Evolutionary conservation across 2,888 invertebrate species (phyloP), one percentile per base, ranked within the genome.

Genomic region (Hyles lineata): DNA sequence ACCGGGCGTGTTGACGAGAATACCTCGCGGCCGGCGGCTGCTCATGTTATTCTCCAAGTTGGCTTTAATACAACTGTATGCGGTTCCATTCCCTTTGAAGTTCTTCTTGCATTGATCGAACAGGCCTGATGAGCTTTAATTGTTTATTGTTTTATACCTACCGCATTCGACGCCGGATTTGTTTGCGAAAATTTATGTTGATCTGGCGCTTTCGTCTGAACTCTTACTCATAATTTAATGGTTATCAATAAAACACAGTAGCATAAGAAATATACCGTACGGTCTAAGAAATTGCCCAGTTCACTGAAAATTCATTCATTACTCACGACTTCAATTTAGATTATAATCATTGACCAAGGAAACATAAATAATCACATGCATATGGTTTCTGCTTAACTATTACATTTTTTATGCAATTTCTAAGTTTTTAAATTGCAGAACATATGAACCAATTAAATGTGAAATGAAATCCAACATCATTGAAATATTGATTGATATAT

Each of bases 71-170:
- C 78, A 77, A 79, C n/a, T 70, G 35, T 59, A 75, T 77, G 78
- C 80, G 75, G 80, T 84, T 79, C 80, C 17, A 80, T 82, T 83
- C 76, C 81, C 83, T 84, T 84, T 86, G 84, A 87, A 87, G 85
- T 85, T 77, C 74, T 82, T 79, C 84, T 84, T 79, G 78, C 25
- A 67, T 80, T 79, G 80, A 81, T 82, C 82, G 80, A 78, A 75
- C 75, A 74, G 81, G 79, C 78, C 77, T 85, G 85, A 87, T 88
- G 85, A 86, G 84, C 83, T 82, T 87, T 85, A 82, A 87, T 88
- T 90, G 88, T 90, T 89, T 90, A 89, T 89, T 89, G 79, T 87
- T 87, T 79, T 76, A 77, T 76, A 79, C 82, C 81, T 86, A 81
- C 80, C 79, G 76, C 82, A 84, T 74, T 76, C 77, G 80, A 72